Conservation (phyloP, 2,113 vertebrate genomes). For the Electrona antarctica region DNA sequence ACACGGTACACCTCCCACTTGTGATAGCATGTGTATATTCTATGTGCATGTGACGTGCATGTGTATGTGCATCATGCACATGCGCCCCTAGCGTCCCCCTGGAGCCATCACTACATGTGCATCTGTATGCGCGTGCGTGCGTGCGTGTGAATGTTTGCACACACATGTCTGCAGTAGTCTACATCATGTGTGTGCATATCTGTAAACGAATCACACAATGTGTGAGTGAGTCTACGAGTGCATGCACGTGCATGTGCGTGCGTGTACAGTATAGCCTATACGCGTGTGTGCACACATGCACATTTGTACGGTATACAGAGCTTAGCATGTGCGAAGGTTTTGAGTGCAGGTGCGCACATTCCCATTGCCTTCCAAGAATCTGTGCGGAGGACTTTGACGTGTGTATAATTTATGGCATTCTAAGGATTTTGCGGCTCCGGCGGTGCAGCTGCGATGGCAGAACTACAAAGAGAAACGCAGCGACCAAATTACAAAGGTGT, state of each 20-base stretch:
- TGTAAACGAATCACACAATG: too few relatives aligned
- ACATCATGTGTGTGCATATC: too few relatives aligned
- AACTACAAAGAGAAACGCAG: conserved; percentile 40
- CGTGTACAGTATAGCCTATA: not conserved
- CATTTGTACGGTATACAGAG: conserved; percentile 13
- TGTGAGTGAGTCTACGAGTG: conserved; percentile 9
- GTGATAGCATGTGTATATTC: too few relatives aligned
- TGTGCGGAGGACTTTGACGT: conserved; percentile 31
- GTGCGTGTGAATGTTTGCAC: too few relatives aligned
- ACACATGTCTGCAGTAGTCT: too few relatives aligned
- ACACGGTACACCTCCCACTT: conserved; percentile 11
- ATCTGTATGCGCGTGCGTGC: too few relatives aligned
- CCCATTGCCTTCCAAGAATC: conserved; percentile 48
- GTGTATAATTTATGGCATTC: conserved; percentile 59
- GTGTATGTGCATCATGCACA: too few relatives aligned
- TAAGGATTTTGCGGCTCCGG: conserved; percentile 43
- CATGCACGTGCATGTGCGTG: not conserved
- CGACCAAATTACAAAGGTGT: conserved; percentile 49
- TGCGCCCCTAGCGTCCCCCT: too few relatives aligned
- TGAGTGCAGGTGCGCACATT: conserved; percentile 48
- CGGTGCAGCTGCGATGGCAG: conserved; percentile 60
- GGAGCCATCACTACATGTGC: too few relatives aligned
- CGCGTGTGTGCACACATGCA: not conserved
- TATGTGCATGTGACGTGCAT: too few relatives aligned
- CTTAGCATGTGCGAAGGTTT: not conserved